Evolutionary conservation across 2,888 invertebrate species (phyloP).

Genomic region (Yponomeuta malinellus): DNA sequence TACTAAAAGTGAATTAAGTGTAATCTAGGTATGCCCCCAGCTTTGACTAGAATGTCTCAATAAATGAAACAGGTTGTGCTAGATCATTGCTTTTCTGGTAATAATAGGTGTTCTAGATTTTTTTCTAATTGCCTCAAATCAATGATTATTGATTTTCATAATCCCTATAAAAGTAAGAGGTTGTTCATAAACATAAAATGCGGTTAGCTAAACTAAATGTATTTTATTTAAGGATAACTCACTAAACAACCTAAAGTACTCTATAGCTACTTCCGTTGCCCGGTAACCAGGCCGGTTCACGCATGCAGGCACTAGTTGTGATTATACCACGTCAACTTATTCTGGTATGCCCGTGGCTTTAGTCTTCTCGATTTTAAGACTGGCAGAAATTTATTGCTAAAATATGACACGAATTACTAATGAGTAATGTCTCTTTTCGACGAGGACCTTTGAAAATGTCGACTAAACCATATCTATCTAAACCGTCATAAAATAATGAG

Average conservation of each 20-base stretch:
- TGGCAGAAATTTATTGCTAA: too few relatives aligned
- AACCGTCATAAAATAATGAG: neutral
- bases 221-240: too few relatives aligned
- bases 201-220: neutral
- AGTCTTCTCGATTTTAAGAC: too few relatives aligned
- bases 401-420: too few relatives aligned
- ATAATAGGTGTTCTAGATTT: neutral
- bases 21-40: neutral
- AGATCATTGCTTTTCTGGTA: neutral
- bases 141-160: conserved; percentile 31
- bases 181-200: neutral
- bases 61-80: neutral
- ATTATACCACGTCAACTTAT: too few relatives aligned
- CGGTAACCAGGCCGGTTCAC: too few relatives aligned
- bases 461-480: neutral
- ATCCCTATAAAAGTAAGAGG: conserved; percentile 14
- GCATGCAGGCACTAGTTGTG: too few relatives aligned
- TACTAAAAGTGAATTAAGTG: neutral
- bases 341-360: too few relatives aligned
- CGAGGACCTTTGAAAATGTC: neutral
- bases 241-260: too few relatives aligned
- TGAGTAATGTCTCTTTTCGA: neutral
- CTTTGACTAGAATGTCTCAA: neutral
- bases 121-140: conserved; percentile 28
- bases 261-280: too few relatives aligned